phyloP scores from a whole-genome alignment of 2,888 invertebrate genomes.

The Dione juno region DNA sequence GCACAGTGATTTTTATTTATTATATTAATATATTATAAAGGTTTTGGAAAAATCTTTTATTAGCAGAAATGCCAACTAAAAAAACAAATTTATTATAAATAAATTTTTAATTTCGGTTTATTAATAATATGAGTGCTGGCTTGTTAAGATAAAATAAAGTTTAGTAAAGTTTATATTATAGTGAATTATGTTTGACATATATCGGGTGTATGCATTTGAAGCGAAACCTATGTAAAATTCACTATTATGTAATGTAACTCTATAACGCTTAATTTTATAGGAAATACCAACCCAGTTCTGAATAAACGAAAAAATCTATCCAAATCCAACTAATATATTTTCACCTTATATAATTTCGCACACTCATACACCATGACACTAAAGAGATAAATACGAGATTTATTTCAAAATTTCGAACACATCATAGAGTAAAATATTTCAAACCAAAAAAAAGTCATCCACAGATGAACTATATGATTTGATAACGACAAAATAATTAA shows the following conservation, averaged over 20 bases:
- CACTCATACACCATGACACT: neutral
- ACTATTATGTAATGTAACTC: too few relatives aligned
- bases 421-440: neutral
- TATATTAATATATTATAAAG: neutral
- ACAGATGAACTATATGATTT: neutral
- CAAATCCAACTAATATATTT: neutral
- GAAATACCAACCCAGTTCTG: neutral
- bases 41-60: neutral
- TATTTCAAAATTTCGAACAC: neutral
- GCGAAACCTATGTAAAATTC: too few relatives aligned
- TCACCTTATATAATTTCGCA: neutral
- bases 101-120: too few relatives aligned
- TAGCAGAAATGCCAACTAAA: neutral
- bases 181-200: too few relatives aligned
- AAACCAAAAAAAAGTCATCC: neutral
- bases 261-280: neutral
- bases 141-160: too few relatives aligned
- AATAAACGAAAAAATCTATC: neutral
- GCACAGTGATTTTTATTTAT: conserved; percentile 7
- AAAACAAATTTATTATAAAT: too few relatives aligned
- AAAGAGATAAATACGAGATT: neutral
- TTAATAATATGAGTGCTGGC: too few relatives aligned
- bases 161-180: too few relatives aligned
- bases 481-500: neutral
- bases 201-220: too few relatives aligned